These are phyloP conservation scores for Acanthochromis polyacanthus DNA, from an alignment of 2,113 vertebrate species.

Conservation along the genomic window DNA sequence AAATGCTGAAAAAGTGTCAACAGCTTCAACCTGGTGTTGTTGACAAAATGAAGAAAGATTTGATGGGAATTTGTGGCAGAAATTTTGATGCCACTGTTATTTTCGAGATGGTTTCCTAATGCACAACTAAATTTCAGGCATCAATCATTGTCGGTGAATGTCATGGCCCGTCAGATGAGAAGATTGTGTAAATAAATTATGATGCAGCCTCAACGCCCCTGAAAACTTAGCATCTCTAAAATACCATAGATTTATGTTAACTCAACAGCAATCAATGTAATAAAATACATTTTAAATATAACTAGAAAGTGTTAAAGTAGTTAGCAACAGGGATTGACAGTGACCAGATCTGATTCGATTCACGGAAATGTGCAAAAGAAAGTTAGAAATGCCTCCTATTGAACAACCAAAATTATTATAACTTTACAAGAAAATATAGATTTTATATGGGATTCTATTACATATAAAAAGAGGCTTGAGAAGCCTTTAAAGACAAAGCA, in stretches of 20 bases:
- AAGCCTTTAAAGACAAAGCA: background rate
- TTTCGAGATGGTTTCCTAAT: slow-evolving; percentile 3
- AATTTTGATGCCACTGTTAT: background rate
- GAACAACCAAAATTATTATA: background rate
- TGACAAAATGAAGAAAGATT: too few species aligned
- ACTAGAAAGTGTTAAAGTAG: too few species aligned
- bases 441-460: too few species aligned
- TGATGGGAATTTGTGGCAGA: too few species aligned
- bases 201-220: background rate
- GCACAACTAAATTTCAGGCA: background rate
- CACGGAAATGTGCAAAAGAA: too few species aligned
- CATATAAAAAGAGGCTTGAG: background rate
- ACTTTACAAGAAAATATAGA: too few species aligned
- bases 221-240: background rate
- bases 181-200: background rate
- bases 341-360: too few species aligned
- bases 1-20: background rate
- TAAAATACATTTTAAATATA: too few species aligned
- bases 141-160: background rate
- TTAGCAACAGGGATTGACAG: too few species aligned
- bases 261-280: background rate
- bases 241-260: background rate
- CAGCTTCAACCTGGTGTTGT: too few species aligned
- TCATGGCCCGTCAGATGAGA: background rate
- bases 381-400: background rate